Base-by-base conservation (phyloP, 2,888 invertebrate species). In the Dasypogon diadema region DNA sequence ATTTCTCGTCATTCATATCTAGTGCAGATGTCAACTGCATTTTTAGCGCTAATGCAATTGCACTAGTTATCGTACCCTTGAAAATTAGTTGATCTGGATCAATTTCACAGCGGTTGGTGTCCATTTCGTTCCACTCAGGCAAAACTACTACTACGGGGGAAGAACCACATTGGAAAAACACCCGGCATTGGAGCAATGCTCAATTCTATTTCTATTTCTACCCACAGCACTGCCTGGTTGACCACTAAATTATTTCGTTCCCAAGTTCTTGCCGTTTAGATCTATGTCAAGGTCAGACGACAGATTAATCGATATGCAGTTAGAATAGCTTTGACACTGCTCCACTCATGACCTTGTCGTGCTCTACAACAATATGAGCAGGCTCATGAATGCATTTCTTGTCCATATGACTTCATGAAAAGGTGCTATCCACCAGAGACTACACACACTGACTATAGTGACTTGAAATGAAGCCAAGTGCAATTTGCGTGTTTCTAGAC, bases 391-490 rank as follows among this genome's bases (percentile, higher is more conserved):
- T 54, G 54, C 54, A 70, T 70, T 70, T 70, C 70, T 70, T 51
- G 54, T 70, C n/a, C 14, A 56, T 18, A 56, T 56, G 26, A 21
- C 6, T 21, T 48, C 22, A 46, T 26, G 51, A 70, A 34, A 54
- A 34, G 14, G 51, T 34, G 34, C n/a, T 51, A 74, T 63, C 34
- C 54, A 54, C 51, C 10, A 30, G 22, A 14, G n/a, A 42, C 21
- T 54, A 34, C 54, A 34, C 30, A 54, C 70, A 51, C 70, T 14
- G 16, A 22, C 51, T 24, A 12, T 30, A 42, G 8, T 12, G n/a
- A 48, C 54, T 55, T 55, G 56, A 75, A 75, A 37, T 55, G 42
- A 48, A 75, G 56, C 75, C 75, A 75, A 75, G 75, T 75, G 75
- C 75, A 75, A 68, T 42, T 30, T 55, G 24, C 42, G 56, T 42